Evolutionary conservation across 1,140 invertebrate genomes (phyloP), one percentile per base, ranked within the genome.

Genomic region (Sipha flava): DNA sequence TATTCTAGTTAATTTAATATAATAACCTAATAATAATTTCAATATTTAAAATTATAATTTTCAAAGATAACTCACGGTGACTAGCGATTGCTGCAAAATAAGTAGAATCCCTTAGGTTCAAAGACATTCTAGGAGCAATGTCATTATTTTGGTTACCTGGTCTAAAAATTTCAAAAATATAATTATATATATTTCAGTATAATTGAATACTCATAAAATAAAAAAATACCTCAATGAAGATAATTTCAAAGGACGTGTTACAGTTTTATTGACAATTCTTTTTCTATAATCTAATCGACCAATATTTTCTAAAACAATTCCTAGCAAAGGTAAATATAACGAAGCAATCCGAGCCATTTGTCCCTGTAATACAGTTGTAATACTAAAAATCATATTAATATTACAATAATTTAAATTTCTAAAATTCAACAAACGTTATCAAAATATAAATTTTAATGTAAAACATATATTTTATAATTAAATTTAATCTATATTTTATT

Each of bases 291-390:
- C 86, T n/a, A 95, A 86, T 57, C 90, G 85, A 80, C 89, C 86
- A 47, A 94, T 86, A 86, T 95, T 94, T 81, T 96, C 94, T 82
- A 96, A 87, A 2, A 96, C 91, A 64, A 98, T 90, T 1, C 91
- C 89, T 45, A 98, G 88, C 89, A 95, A 93, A 0, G 97, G 97
- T 54, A 96, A 89, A 84, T 98, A 98, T 45, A 98, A 87, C 7
- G 93, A 89, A 0, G 95, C 93, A 79, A 98, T 94, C 77, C 96
- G 88, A 9, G 91, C 91, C 83, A 97, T 90, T 84, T 94, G 92
- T 62, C 91, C 91, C 90, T 92, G 81, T 9, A 81, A 83, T 43
- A 81, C 82, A 12, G 80, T 43, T 43, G 1, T 43, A 43, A 43
- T 43, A 43, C n/a, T 43, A 43, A 43, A 43, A 43, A 12, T 1